Percentiles rank a stretch among this genome's conserved stretches.
phyloP scores from a whole-genome alignment of 2,797 vertebrate species.

The Melanogrammus aeglefinus region DNA sequence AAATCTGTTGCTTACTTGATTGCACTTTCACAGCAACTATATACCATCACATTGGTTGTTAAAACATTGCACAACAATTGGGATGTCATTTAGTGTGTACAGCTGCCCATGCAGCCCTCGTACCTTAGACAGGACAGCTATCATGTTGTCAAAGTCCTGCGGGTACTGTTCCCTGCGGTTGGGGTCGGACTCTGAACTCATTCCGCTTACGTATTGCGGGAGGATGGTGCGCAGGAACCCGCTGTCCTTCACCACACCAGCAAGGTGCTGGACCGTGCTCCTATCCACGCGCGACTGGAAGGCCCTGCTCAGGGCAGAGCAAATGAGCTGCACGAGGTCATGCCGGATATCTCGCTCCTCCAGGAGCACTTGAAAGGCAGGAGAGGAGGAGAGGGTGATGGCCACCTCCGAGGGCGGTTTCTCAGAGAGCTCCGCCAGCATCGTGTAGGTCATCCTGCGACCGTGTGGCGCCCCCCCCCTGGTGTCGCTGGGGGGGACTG shows the following conservation, averaged over 20 bases:
- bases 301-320: slow-evolving; percentile 80
- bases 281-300: slow-evolving; percentile 77
- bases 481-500: background rate
- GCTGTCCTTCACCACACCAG: slow-evolving; percentile 81
- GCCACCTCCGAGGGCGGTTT: slow-evolving; percentile 83
- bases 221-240: slow-evolving; percentile 79
- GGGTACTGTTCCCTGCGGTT: slow-evolving; percentile 74
- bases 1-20: background rate
- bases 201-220: slow-evolving; percentile 77
- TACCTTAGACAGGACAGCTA: slow-evolving; percentile 69
- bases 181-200: slow-evolving; percentile 70
- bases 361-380: slow-evolving; percentile 70
- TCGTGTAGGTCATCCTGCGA: slow-evolving; percentile 73
- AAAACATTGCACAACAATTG: slow-evolving; percentile 64
- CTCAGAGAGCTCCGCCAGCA: slow-evolving; percentile 76
- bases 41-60: background rate
- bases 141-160: slow-evolving; percentile 78
- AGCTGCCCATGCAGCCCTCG: background rate
- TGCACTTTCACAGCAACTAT: background rate
- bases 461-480: slow-evolving; percentile 26
- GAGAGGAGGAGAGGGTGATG: slow-evolving; percentile 78
- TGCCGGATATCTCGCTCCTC: slow-evolving; percentile 68
- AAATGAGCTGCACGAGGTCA: slow-evolving; percentile 79
- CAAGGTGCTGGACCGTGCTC: slow-evolving; percentile 78
- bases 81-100: background rate